Conservation (phyloP, 2,797 vertebrate genomes). For the Chaenodraco wilsoni region DNA sequence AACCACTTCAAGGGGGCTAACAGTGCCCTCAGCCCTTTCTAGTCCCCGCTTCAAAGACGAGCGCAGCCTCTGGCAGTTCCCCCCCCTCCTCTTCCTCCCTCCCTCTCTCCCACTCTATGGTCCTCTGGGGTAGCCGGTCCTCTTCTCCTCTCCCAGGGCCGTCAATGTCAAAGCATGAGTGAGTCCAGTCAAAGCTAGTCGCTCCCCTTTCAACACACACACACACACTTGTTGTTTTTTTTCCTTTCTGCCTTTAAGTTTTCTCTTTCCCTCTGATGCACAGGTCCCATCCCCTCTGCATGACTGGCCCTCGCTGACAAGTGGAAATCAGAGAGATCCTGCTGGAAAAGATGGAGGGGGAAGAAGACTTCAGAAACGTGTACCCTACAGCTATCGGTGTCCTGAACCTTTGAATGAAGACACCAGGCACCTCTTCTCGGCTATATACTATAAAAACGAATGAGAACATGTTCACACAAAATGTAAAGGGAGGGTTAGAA, state of each 20-base stretch:
- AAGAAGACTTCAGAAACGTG: conserved; percentile 76
- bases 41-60: conserved; percentile 82
- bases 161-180: conserved; percentile 82
- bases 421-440: conserved; percentile 57
- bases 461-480: conserved; percentile 56
- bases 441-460: conserved; percentile 61
- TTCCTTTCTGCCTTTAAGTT: conserved; percentile 69
- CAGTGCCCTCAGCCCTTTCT: conserved; percentile 82
- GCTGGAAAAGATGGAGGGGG: conserved; percentile 72
- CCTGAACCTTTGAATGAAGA: conserved; percentile 75
- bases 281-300: conserved; percentile 78
- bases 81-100: conserved; percentile 51
- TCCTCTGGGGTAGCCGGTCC: conserved; percentile 79
- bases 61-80: conserved; percentile 80
- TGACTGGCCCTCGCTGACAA: conserved; percentile 80
- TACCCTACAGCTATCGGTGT: conserved; percentile 80
- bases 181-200: conserved; percentile 79
- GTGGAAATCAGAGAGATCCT: conserved; percentile 81
- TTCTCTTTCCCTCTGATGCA: conserved; percentile 72
- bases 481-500: conserved; percentile 38
- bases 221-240: conserved; percentile 37
- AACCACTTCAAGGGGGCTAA: conserved; percentile 83
- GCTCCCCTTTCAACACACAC: conserved; percentile 34
- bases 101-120: conserved; percentile 54
- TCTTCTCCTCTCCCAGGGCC: conserved; percentile 76